A percentile compares a stretch with the other conserved stretches of the same genome.
These are phyloP conservation scores for Hylaeus volcanicus DNA, from an alignment of 1,140 invertebrate species.

Conservation along the genomic window DNA sequence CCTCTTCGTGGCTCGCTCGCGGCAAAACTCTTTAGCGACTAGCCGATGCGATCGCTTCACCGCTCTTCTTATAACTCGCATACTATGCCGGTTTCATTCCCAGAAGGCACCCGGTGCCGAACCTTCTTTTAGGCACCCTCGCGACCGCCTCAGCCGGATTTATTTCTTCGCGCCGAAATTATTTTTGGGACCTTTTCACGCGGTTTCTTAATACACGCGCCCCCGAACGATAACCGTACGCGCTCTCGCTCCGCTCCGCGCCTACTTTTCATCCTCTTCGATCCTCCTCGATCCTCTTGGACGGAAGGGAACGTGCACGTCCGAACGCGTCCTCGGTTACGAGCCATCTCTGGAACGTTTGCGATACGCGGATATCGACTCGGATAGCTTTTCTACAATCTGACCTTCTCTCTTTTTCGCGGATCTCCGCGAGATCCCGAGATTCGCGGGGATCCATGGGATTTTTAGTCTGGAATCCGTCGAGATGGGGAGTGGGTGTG, in stretches of 20 bases:
- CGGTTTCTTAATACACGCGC: constrained; percentile 75
- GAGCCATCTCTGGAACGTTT: too few relatives aligned
- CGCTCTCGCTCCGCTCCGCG: constrained; percentile 21
- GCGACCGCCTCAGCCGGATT: constrained; percentile 67
- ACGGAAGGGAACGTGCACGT: too few relatives aligned
- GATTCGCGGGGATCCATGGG: too few relatives aligned
- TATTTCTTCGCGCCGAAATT: constrained; percentile 79
- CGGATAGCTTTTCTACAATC: too few relatives aligned
- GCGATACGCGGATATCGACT: too few relatives aligned
- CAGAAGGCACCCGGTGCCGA: constrained; percentile 61
- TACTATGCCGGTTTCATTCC: constrained; percentile 64
- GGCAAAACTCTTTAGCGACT: constrained; percentile 59
- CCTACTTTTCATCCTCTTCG: background rate
- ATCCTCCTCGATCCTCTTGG: background rate
- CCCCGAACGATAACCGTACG: background rate
- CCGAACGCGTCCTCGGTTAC: too few relatives aligned
- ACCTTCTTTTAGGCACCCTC: constrained; percentile 67
- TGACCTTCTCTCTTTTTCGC: too few relatives aligned
- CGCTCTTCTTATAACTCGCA: constrained; percentile 63
- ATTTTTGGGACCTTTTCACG: constrained; percentile 81
- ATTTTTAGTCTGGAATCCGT: too few relatives aligned
- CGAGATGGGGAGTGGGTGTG: too few relatives aligned
- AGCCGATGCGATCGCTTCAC: constrained; percentile 61
- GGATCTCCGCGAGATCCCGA: too few relatives aligned
- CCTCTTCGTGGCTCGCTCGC: constrained; percentile 25